Evolutionary conservation across 1,140 invertebrate genomes (phyloP).

Genomic region (Drosophila hydei): DNA sequence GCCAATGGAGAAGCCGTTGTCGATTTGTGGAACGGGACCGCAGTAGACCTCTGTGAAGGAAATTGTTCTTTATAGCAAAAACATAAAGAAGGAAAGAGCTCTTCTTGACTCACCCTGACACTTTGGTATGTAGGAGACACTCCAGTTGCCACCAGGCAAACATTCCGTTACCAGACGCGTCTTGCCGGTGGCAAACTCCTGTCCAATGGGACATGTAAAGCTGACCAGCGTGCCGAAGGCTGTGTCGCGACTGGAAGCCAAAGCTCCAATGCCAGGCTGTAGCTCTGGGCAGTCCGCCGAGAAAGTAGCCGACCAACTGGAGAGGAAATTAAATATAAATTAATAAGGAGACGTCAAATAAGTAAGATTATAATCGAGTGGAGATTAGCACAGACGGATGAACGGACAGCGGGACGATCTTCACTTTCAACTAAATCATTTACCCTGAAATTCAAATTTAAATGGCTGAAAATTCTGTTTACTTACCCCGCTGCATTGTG

Average conservation of each 20-base stretch:
- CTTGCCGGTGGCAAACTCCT: conserved; percentile 97
- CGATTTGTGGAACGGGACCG: conserved; percentile 98
- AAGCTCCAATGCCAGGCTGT: conserved; percentile 92
- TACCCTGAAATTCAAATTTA: too few species aligned
- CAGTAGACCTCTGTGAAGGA: conserved; percentile 94
- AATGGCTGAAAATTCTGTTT: too few species aligned
- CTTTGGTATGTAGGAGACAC: conserved; percentile 94
- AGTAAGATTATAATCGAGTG: background rate
- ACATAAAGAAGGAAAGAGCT: background rate
- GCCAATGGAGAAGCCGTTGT: conserved; percentile 97
- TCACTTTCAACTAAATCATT: too few species aligned
- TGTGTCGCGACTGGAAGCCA: conserved; percentile 95
- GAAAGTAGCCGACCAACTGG: conserved; percentile 95
- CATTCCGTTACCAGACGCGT: conserved; percentile 93
- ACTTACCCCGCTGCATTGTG: conserved; percentile 88
- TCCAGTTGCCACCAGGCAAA: conserved; percentile 96
- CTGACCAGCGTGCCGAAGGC: conserved; percentile 95
- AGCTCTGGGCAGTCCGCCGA: conserved; percentile 96
- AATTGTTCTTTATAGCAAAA: background rate
- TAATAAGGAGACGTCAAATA: background rate
- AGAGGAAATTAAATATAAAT: background rate
- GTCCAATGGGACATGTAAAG: conserved; percentile 96
- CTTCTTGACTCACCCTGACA: conserved; percentile 89
- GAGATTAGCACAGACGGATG: too few species aligned
- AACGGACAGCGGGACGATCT: too few species aligned